Evolutionary conservation across 2,888 invertebrate species (phyloP).

Genomic region (Amiota minor): DNA sequence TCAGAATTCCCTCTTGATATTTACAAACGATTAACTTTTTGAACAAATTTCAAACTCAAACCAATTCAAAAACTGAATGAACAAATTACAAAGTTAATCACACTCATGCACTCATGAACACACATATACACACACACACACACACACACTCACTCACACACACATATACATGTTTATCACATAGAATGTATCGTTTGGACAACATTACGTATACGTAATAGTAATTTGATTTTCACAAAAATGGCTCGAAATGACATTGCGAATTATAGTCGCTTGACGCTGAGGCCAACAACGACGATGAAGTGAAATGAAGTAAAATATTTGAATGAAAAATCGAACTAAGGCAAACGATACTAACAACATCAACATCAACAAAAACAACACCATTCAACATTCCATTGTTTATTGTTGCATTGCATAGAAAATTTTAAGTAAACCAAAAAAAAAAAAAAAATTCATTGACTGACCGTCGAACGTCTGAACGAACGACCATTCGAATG

Average conservation of each 20-base stretch:
- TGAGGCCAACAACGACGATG: neutral
- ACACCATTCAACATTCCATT: no score
- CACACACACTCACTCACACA: neutral
- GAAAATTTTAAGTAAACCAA: no score
- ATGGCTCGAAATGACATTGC: slow-evolving; percentile 12
- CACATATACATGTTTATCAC: neutral
- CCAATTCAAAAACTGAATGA: neutral
- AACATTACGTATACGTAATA: neutral
- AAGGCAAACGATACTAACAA: neutral
- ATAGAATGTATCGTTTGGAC: neutral
- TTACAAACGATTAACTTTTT: slow-evolving; percentile 22
- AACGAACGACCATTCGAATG: neutral
- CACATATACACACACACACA: neutral
- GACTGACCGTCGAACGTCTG: no score
- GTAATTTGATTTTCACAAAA: slow-evolving; percentile 24
- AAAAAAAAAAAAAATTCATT: no score
- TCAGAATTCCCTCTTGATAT: slow-evolving; percentile 34
- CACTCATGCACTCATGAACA: neutral
- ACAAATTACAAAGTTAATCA: neutral
- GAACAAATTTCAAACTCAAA: neutral
- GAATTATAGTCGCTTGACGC: neutral
- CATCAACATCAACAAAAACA: neutral
- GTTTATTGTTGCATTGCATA: no score
- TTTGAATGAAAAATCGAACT: slow-evolving; percentile 1
- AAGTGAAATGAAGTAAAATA: no score